These are phyloP conservation scores for Diaprepes abbreviatus DNA, from an alignment of 2,888 invertebrate genomes.

Conservation along the genomic window DNA sequence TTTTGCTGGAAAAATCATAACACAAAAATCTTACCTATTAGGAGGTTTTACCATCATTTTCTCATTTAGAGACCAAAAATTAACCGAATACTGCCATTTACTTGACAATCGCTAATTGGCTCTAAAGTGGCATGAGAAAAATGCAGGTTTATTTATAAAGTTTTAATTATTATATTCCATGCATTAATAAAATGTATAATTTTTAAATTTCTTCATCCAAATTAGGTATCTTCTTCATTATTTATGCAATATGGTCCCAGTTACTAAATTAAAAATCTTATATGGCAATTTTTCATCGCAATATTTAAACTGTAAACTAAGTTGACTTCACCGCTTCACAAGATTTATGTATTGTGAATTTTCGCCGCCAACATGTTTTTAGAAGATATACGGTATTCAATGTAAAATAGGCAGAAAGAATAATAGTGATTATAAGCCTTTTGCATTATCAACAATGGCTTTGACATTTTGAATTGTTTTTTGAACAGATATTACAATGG, in stretches of 20 bases:
- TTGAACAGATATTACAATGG: constrained; percentile 39
- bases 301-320: constrained; percentile 36
- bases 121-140: no score
- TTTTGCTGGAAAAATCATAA: no score
- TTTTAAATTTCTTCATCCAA: no score
- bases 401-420: constrained; percentile 64
- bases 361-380: constrained; percentile 61
- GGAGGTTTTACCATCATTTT: no score
- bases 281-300: constrained; percentile 39
- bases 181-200: no score
- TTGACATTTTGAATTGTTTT: constrained; percentile 37
- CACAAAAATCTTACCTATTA: no score
- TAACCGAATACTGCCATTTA: no score
- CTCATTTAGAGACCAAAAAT: no score
- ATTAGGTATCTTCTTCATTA: neutral
- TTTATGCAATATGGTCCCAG: constrained; percentile 22
- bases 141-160: no score
- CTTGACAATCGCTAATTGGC: no score
- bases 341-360: constrained; percentile 65
- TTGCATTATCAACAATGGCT: constrained; percentile 47
- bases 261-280: constrained; percentile 36
- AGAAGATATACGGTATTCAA: constrained; percentile 66
- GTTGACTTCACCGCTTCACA: constrained; percentile 59
- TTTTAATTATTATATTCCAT: no score
- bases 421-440: constrained; percentile 61